phyloP scores from a whole-genome alignment of 2,888 invertebrate genomes.

The Tetranychus piercei region DNA sequence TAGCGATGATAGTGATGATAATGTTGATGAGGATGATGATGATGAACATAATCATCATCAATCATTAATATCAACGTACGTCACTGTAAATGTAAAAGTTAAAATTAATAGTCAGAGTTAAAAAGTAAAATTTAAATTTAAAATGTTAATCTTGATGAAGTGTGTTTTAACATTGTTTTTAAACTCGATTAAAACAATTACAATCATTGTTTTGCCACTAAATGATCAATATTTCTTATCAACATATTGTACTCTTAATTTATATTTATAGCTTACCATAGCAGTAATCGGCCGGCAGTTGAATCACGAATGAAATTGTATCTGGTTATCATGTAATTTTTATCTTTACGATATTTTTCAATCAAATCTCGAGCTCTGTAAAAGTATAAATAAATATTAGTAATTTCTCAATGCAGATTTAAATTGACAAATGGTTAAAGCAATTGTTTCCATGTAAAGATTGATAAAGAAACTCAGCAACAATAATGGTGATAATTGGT shows the following conservation, averaged over 20 bases:
- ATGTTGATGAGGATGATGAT: background rate
- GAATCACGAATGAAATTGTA: background rate
- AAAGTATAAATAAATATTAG: background rate
- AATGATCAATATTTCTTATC: background rate
- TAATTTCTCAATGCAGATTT: no score
- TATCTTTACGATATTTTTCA: constrained; percentile 2
- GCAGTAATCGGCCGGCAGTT: background rate
- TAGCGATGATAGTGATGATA: background rate
- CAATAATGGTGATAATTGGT: background rate
- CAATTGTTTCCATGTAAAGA: no score
- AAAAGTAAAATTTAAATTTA: background rate
- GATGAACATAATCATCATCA: background rate
- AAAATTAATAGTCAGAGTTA: background rate
- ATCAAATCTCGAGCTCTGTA: constrained; percentile 7
- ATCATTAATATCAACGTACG: background rate
- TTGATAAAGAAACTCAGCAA: background rate
- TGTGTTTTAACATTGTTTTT: no score
- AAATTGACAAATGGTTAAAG: no score
- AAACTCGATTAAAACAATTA: background rate
- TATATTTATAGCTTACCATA: background rate
- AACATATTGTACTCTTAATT: background rate
- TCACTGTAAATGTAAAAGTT: background rate
- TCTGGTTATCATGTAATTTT: constrained; percentile 4
- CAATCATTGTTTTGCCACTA: background rate
- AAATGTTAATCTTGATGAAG: background rate